phyloP scores from a whole-genome alignment of 2,888 invertebrate genomes.

The Cheilosia vulpina region DNA sequence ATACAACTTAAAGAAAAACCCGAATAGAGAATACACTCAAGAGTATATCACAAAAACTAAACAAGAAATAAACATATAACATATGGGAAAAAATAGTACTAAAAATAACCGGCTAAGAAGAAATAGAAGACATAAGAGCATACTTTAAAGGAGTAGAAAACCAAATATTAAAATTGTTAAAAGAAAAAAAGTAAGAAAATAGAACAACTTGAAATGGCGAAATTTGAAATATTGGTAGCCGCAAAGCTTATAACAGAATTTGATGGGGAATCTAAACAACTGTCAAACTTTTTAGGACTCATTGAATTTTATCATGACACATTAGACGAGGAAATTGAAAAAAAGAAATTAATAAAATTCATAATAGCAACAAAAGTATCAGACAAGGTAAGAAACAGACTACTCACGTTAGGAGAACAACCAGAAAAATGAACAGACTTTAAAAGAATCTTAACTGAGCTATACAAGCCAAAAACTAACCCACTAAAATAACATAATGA shows the following conservation, averaged over 20 bases:
- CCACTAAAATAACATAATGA: constrained; percentile 23
- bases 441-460: background rate
- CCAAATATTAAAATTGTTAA: too few species aligned
- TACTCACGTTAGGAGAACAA: background rate
- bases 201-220: background rate
- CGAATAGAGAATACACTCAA: too few species aligned
- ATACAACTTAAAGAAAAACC: too few species aligned
- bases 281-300: background rate
- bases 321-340: background rate
- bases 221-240: background rate
- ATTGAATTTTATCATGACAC: background rate
- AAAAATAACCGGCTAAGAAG: too few species aligned
- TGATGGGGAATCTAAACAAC: background rate
- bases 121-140: too few species aligned
- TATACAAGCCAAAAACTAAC: constrained; percentile 19
- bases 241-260: background rate
- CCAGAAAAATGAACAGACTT: background rate
- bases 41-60: too few species aligned
- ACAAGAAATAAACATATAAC: too few species aligned
- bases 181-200: too few species aligned
- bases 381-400: constrained; percentile 6
- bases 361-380: constrained; percentile 7
- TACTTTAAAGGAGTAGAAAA: too few species aligned
- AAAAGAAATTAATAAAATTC: background rate
- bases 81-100: too few species aligned